Evolutionary conservation across 2,797 vertebrate genomes (phyloP), one percentile per base, ranked within the genome.

Genomic region (Oreortyx pictus): DNA sequence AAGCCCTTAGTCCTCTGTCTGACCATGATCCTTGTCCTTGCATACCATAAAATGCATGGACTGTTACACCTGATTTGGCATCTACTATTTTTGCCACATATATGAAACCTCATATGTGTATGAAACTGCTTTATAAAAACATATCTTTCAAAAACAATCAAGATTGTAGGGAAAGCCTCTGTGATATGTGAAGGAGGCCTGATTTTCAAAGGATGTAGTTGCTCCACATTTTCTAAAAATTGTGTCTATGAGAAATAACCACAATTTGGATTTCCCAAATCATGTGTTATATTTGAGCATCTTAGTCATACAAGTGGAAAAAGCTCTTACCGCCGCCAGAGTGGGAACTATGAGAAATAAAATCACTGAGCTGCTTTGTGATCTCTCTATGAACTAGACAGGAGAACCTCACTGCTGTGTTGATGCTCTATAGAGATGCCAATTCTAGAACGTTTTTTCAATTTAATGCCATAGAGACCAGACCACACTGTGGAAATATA

Each of bases 361-460:
- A 80, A 93, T 82, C n/a, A 67, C 56, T 52, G 75, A 65, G 41
- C 46, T 89, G 24, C 33, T 86, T 80, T 79, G 68, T 84, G 68
- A 76, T 71, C 68, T 88, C 64, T 37, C 67, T 35, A 27, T 65
- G 29, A 43, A 20, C 68, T 71, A 62, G 54, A 90, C 3, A 65
- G 72, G 77, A 61, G 86, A 68, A 80, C 54, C 68, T 88, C 43
- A 44, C 13, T 82, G 86, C 82, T 87, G 52, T 35, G 72, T 62
- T n/a, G 39, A 50, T 86, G 52, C 52, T 84, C 35, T 88, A 56
- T 61, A 68, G 49, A 77, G 27, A 39, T 90, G 61, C 83, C 91
- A 92, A 52, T 94, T 93, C 71, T 86, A 74, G 83, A 84, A 84
- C 47, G 76, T 88, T 86, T 94, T 92, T 95, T 96, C 78, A 72